Evolutionary conservation across 2,113 vertebrate genomes (phyloP).

Genomic region (Euleptes europaea): DNA sequence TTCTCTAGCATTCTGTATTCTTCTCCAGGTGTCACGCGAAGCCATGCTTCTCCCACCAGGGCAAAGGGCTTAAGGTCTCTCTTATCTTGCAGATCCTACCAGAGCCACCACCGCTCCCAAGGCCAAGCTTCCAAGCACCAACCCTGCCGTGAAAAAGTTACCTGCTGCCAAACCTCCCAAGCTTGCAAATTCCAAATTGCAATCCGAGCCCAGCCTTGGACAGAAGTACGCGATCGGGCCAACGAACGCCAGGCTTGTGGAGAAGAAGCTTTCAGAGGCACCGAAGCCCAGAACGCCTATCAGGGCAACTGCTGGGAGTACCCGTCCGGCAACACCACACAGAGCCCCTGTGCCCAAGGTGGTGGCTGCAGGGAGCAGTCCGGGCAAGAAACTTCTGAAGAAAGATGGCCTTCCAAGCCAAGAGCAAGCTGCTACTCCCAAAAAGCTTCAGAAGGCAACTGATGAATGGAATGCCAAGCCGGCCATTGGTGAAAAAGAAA

Average conservation of each 20-base stretch:
- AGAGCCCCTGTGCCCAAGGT: background rate
- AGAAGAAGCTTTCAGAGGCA: slow-evolving; percentile 60
- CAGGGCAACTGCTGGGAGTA: slow-evolving; percentile 33
- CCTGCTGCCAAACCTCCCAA: slow-evolving; percentile 35
- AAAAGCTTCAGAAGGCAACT: slow-evolving; percentile 10
- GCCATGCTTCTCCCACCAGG: background rate
- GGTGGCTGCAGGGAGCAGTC: background rate
- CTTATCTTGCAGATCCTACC: slow-evolving; percentile 8
- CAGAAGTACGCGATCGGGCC: slow-evolving; percentile 16
- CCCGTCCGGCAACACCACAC: slow-evolving; percentile 2
- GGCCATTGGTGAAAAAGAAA: background rate
- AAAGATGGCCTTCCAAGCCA: slow-evolving; percentile 11
- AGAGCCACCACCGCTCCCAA: background rate
- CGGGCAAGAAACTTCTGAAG: background rate
- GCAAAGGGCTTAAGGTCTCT: background rate
- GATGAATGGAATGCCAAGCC: background rate
- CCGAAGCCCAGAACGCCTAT: slow-evolving; percentile 26
- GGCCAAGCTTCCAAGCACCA: background rate
- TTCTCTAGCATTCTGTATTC: background rate
- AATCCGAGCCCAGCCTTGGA: slow-evolving; percentile 48
- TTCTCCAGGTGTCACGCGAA: background rate
- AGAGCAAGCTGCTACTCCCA: slow-evolving; percentile 19
- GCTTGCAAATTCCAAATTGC: slow-evolving; percentile 20
- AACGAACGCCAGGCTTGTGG: slow-evolving; percentile 27
- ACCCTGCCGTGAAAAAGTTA: slow-evolving; percentile 5